These are phyloP conservation scores for Leptoclinus maculatus DNA, from an alignment of 2,797 vertebrate species.

Conservation along the genomic window DNA sequence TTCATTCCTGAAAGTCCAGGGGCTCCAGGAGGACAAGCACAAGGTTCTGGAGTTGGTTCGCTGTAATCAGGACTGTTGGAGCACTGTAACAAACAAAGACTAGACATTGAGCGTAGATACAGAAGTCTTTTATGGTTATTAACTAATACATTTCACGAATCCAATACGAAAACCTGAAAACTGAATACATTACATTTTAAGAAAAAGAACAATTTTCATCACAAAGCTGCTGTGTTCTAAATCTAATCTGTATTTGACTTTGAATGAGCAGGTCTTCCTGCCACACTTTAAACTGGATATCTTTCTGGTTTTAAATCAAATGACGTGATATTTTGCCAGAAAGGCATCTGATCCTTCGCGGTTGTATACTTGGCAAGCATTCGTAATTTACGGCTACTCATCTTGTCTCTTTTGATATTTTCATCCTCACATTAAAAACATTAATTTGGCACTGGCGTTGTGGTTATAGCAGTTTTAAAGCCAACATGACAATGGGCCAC, in stretches of 20 bases:
- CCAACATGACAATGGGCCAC: conserved; percentile 53
- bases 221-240: not conserved
- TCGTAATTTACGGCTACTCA: conserved; percentile 33
- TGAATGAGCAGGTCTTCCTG: not conserved
- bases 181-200: not conserved
- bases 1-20: conserved; percentile 90
- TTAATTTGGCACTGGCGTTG: conserved; percentile 58
- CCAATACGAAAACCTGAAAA: not conserved
- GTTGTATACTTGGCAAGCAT: conserved; percentile 28
- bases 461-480: conserved; percentile 54
- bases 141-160: not conserved
- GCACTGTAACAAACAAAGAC: conserved; percentile 83
- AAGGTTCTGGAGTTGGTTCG: conserved; percentile 90
- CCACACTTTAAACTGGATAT: not conserved
- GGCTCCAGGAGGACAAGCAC: conserved; percentile 91
- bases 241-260: not conserved
- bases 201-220: not conserved
- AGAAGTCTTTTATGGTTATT: not conserved
- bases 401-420: conserved; percentile 58
- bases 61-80: conserved; percentile 89
- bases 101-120: not conserved
- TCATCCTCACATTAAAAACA: conserved; percentile 45
- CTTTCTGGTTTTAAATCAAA: conserved; percentile 1
- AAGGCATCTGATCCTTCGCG: not conserved
- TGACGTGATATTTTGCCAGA: not conserved